Base-by-base conservation (phyloP, 1,140 invertebrate species). In the Heliothis subflexa region DNA sequence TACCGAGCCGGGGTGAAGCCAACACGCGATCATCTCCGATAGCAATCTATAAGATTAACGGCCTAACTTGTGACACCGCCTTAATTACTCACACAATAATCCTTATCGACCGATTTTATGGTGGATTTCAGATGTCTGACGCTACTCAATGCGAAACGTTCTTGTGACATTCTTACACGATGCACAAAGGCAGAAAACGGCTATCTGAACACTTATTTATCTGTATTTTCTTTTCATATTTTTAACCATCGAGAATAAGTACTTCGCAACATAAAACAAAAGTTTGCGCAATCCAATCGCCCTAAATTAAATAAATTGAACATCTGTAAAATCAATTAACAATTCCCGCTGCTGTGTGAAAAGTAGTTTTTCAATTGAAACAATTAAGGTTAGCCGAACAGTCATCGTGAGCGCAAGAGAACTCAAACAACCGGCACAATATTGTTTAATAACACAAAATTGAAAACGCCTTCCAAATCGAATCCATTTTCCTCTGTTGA, bases 71-170 rank as follows among this genome's bases (percentile, higher is more conserved):
- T 89, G 85, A 90, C 88, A 90, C 81, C 80, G 86, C 87, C 88
- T 90, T 90, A 92, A 93, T 93, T 93, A 93, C 90, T 92, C 88
- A 92, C 89, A 93, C 85, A 82, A 83, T 82, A 88, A 91, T 86
- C 78, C 83, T 91, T 91, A 91, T 91, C 91, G 85, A 87, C 81
- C 85, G 81, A 87, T 86, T 89, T 89, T 87, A 75, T 75, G 21
- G 57, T 76, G 49, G 74, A 54, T 66, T 66, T 50, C 10, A 61
- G 47, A 75, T 10, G 59, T 50, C 40, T 11, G 49, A 50, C 57
- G 18, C 18, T 40, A 64, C 45, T 75, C 73, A 64, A 75, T 18
- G 12, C 21, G 55, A 28, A 45, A 59, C 50, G 47, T 47, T 70
- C 40, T 66, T 66, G 47, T 47, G 40, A 52, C 47, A 50, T 70